Evolutionary conservation across 2,797 vertebrate genomes (phyloP).

Genomic region (Carapus acus): DNA sequence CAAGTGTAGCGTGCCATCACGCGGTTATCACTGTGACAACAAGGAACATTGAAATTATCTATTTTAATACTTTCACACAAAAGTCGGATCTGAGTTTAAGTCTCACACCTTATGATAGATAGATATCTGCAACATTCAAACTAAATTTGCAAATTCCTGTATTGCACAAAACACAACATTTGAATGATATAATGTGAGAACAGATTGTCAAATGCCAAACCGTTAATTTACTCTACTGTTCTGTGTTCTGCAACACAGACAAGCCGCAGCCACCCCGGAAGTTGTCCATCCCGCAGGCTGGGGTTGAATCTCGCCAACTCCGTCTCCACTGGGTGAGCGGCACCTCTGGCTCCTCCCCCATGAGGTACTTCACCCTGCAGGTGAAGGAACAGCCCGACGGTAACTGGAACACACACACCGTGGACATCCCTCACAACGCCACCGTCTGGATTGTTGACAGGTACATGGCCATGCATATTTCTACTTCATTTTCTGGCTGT

Average conservation of each 20-base stretch:
- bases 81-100: too few species aligned
- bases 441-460: conserved; percentile 79
- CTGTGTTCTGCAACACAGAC: conserved; percentile 63
- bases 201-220: too few species aligned
- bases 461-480: conserved; percentile 54
- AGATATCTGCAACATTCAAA: too few species aligned
- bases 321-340: conserved; percentile 82
- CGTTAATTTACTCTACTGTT: conserved; percentile 25
- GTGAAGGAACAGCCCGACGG: conserved; percentile 77
- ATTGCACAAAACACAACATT: too few species aligned
- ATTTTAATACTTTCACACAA: too few species aligned
- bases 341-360: conserved; percentile 83
- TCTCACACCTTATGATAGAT: too few species aligned
- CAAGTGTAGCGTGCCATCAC: too few species aligned
- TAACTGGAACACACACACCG: conserved; percentile 80
- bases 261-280: conserved; percentile 85
- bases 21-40: too few species aligned
- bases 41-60: too few species aligned
- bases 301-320: conserved; percentile 80
- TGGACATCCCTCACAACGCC: conserved; percentile 81
- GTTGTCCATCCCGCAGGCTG: conserved; percentile 77
- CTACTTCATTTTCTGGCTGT: too few species aligned
- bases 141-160: too few species aligned
- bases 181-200: too few species aligned
- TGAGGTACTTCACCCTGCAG: conserved; percentile 89